Conservation (phyloP, 2,113 vertebrate genomes). For the Reinhardtius hippoglossoides region DNA sequence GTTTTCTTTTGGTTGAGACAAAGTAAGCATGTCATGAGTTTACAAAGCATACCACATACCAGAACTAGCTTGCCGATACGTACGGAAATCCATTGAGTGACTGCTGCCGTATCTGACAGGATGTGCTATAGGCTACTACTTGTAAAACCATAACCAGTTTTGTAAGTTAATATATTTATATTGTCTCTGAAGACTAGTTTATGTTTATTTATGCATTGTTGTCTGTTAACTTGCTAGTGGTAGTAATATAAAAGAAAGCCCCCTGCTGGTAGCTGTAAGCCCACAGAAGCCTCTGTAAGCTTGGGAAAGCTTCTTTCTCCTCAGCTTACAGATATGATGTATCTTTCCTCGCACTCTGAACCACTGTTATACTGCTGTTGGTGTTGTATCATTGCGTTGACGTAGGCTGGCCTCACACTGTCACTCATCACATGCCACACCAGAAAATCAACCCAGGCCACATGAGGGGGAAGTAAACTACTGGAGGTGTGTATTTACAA, state of each 20-base stretch:
- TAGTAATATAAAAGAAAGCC: slow-evolving; percentile 15
- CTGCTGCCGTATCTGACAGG: slow-evolving; percentile 18
- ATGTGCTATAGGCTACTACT: slow-evolving; percentile 10
- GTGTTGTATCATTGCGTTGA: slow-evolving; percentile 28
- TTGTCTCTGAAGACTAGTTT: neutral
- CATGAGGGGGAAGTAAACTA: neutral
- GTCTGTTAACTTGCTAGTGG: slow-evolving; percentile 28
- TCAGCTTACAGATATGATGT: slow-evolving; percentile 48
- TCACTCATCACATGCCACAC: slow-evolving; percentile 33
- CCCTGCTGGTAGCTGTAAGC: slow-evolving; percentile 36
- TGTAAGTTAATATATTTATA: slow-evolving; percentile 7
- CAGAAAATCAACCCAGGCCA: slow-evolving; percentile 9
- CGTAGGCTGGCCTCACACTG: slow-evolving; percentile 3
- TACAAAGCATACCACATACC: slow-evolving; percentile 29
- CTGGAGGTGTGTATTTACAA: neutral
- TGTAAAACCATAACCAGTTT: slow-evolving; percentile 24
- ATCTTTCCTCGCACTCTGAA: slow-evolving; percentile 28
- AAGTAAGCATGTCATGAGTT: slow-evolving; percentile 52
- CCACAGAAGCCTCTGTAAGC: slow-evolving; percentile 35
- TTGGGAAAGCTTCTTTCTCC: slow-evolving; percentile 31
- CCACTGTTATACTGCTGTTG: slow-evolving; percentile 24
- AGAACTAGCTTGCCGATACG: slow-evolving; percentile 35
- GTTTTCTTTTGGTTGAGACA: slow-evolving; percentile 49
- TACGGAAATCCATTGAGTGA: no score
- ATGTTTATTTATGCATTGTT: neutral